phyloP scores from a whole-genome alignment of 2,888 invertebrate species.

The Sisyra nigra region DNA sequence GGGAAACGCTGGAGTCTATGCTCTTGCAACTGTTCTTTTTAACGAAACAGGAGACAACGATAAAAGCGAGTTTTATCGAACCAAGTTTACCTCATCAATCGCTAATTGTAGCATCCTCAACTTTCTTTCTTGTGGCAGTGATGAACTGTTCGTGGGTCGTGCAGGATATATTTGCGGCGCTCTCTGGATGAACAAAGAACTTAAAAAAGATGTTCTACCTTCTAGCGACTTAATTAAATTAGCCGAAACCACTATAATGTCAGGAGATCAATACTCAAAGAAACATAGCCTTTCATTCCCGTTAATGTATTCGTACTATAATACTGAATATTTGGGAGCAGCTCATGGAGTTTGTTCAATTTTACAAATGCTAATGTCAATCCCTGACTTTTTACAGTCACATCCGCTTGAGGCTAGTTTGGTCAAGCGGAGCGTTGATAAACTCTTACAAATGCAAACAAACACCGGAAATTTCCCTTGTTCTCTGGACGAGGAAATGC shows the following conservation, averaged over 20 bases:
- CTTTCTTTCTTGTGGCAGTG: slow-evolving; percentile 51
- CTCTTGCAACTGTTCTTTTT: slow-evolving; percentile 48
- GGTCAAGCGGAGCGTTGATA: slow-evolving; percentile 50
- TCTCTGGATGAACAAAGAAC: slow-evolving; percentile 48
- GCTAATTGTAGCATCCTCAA: slow-evolving; percentile 31
- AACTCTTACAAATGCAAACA: slow-evolving; percentile 47
- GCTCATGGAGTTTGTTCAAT: slow-evolving; percentile 53
- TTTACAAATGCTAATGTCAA: slow-evolving; percentile 43
- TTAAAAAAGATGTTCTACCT: slow-evolving; percentile 28
- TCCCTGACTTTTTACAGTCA: slow-evolving; percentile 36
- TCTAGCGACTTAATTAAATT: slow-evolving; percentile 39
- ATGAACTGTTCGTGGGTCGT: slow-evolving; percentile 74
- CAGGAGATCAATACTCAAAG: slow-evolving; percentile 51
- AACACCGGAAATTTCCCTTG: slow-evolving; percentile 60
- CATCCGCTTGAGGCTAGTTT: slow-evolving; percentile 36
- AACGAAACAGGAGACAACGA: slow-evolving; percentile 31
- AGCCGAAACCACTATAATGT: slow-evolving; percentile 50
- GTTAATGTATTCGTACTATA: slow-evolving; percentile 64
- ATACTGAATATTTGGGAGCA: slow-evolving; percentile 57
- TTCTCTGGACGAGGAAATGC: slow-evolving; percentile 49
- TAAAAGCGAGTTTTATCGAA: slow-evolving; percentile 19
- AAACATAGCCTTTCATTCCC: slow-evolving; percentile 41
- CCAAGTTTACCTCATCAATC: slow-evolving; percentile 27
- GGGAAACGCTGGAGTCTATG: slow-evolving; percentile 66
- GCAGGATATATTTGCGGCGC: slow-evolving; percentile 69